Base-by-base conservation (phyloP, 2,888 invertebrate species). In the Agonum fuliginosum region DNA sequence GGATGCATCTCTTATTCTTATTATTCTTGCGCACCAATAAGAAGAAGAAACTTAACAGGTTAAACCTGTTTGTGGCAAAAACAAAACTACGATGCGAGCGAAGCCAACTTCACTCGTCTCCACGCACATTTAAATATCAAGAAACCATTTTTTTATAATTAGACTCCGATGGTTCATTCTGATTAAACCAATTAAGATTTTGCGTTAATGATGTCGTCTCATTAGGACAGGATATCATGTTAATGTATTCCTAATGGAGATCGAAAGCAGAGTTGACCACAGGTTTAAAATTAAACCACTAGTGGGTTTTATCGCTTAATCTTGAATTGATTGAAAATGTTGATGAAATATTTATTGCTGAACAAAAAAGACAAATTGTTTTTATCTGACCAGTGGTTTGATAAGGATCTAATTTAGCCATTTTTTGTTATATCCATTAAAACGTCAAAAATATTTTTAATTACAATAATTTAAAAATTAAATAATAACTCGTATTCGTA, bases 101-200 rank as follows among this genome's bases (percentile, higher is more conserved):
- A 8, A 67, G 37, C 67, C 6, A 67, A 67, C 67, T 41, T 37
- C 30, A 54, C 17, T 54, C 8, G 22, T 24, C 14, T 17, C 70
- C 46, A 20, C 43, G 17, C 20, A 12, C 51, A 71, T 71, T 51
- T 71, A 71, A 73, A 73, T 58, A 73, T 73, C 73, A 51, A 58
- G 34, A 73, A 4, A 5, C n/a, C n/a, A n/a, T n/a, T n/a, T n/a
- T n/a, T n/a, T 27, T 73, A 34, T 73, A 73, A 73, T 73, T 73
- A 73, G 22, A 17, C 24, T 72, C 58, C 22, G 73, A 73, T 73
- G 58, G 22, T 72, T 51, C 22, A 17, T 72, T 67, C 67, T 51
- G 75, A 75, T 75, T 75, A 75, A 67, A 75, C 67, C 75, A 75
- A 75, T 75, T 75, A 75, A 48, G 67, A 37, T 67, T 67, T 74